Evolutionary conservation across 30 jellyfish, hydroid and myxozoan species (phyloP), one percentile per base, ranked within the genome.

Genomic region (Hydractinia echinata): DNA sequence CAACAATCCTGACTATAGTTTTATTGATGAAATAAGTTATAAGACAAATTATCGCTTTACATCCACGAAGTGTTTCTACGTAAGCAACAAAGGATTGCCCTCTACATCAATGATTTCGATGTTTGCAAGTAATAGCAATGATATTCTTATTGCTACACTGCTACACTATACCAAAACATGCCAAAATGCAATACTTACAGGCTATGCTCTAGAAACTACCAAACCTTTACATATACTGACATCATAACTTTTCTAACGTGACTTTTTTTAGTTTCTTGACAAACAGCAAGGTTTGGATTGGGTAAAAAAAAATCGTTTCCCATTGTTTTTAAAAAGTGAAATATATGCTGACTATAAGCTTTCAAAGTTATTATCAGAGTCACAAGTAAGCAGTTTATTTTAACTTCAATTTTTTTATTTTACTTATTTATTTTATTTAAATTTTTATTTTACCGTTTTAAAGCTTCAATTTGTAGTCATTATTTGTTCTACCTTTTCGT

Each of bases 271-370:
- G 96, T 77, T 88, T 77, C 86, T 82, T 14, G 83, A 76, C 52
- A 72, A 78, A 69, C 83, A 72, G 7, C 87, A 77, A 62, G 96
- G 96, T 5, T 73, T 88, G 50, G 82, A 72, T 19, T 88, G 96
- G 96, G 79, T 88, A 18, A 82, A 76, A 79, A 72, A 88, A 51
- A 82, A 88, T 79, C 86, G 96, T 14, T 69, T 88, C 72, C 86
- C 82, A 6, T 77, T 77, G 16, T 88, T 88, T 73, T 67, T 77
- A 9, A 82, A 83, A 77, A 82, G 93, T 74, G 89, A 88, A 67
- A 48, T 88, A 13, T 88, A 77, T 72, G 96, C 93, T 53, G 96
- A 88, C 44, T 88, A 76, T 54, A 88, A 83, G 52, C 61, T 88
- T 71, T 82, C 96, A 20, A 76, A 89, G 60, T 52, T 49, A 4